Conservation (phyloP, 2,797 vertebrate genomes). For the Manis pentadactyla region DNA sequence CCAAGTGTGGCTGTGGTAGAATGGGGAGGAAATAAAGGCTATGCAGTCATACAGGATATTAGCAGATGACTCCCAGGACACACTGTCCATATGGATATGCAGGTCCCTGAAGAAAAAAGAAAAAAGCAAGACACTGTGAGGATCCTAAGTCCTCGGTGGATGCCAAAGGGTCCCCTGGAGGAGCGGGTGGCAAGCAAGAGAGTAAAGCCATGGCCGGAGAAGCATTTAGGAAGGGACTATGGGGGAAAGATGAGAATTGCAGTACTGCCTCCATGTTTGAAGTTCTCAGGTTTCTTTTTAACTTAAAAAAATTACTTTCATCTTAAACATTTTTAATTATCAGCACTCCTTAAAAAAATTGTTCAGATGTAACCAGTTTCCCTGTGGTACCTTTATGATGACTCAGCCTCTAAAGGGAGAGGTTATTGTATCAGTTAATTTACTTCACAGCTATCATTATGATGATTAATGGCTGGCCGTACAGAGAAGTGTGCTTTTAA, state of each 20-base stretch:
- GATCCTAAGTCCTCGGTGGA: not conserved
- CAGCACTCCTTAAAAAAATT: constrained; percentile 66
- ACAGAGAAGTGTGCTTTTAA: constrained; percentile 76
- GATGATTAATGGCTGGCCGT: constrained; percentile 82
- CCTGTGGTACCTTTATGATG: constrained; percentile 73
- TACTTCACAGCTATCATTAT: constrained; percentile 81
- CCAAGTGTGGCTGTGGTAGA: not conserved
- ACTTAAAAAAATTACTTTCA: constrained; percentile 57
- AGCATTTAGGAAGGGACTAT: not conserved
- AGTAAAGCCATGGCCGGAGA: not conserved
- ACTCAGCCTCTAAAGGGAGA: constrained; percentile 71
- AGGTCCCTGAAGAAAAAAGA: not conserved
- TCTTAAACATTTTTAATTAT: constrained; percentile 80
- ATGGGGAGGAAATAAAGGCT: not conserved
- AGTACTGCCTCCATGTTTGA: not conserved
- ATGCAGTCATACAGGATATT: no score
- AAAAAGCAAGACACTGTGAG: not conserved
- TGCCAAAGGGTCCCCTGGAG: not conserved
- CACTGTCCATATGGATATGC: accelerated
- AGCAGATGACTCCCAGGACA: accelerated
- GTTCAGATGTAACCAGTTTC: constrained; percentile 74
- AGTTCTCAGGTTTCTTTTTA: not conserved
- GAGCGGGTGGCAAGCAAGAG: not conserved
- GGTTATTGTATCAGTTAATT: constrained; percentile 80
- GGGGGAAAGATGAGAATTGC: not conserved